A percentile compares a stretch with the other conserved stretches of the same genome.
These are phyloP conservation scores for Pristionchus japonicus DNA, from an alignment of 2,888 invertebrate species.

Conservation along the genomic window DNA sequence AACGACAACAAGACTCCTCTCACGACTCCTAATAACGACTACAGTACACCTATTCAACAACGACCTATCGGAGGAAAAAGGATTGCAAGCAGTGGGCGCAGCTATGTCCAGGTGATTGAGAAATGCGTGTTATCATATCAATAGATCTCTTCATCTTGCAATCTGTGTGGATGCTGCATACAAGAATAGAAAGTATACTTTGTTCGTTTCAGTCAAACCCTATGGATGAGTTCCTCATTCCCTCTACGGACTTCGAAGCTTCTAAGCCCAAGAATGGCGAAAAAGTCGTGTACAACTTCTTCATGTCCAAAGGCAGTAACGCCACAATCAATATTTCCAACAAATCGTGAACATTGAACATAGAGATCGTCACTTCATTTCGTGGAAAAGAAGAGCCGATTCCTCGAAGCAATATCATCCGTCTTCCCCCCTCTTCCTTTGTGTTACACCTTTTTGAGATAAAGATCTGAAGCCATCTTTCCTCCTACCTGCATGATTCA, in stretches of 20 bases:
- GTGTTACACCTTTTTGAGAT: too few species aligned
- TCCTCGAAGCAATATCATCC: too few species aligned
- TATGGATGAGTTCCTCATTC: not conserved
- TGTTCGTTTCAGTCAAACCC: not conserved
- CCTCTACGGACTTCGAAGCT: not conserved
- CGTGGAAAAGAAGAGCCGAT: too few species aligned
- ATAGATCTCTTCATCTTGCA: not conserved
- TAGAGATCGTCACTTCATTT: too few species aligned
- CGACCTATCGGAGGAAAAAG: slow-evolving; percentile 4
- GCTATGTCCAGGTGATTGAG: not conserved
- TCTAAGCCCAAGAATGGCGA: not conserved
- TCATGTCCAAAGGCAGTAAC: not conserved
- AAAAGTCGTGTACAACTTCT: not conserved
- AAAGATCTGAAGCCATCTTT: too few species aligned
- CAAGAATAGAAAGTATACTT: not conserved
- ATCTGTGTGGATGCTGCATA: not conserved
- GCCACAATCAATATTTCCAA: not conserved
- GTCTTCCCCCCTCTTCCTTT: too few species aligned
- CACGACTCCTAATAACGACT: not conserved
- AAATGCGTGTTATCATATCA: not conserved
- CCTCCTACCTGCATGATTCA: too few species aligned
- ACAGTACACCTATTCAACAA: not conserved
- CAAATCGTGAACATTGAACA: not conserved
- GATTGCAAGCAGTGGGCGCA: not conserved
- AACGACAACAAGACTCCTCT: not conserved